Evolutionary conservation across 2,113 vertebrate species (phyloP), one percentile per base, ranked within the genome.

Genomic region (Cavia aperea): DNA sequence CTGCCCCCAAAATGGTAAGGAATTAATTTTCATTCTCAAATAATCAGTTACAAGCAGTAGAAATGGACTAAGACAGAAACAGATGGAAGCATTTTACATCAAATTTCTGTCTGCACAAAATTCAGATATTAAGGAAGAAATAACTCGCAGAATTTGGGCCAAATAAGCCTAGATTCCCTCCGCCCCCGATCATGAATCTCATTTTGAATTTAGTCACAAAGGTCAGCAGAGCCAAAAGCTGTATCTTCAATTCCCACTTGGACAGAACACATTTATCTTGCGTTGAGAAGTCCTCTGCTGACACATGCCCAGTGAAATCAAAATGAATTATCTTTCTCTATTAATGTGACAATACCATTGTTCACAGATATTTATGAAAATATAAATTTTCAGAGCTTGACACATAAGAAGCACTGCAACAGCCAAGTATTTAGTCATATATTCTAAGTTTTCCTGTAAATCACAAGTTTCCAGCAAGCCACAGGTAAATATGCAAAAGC

Each of bases 321-420:
- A 86, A 93, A 87, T 89, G 70, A 91, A 68, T 89, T 84, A 3
- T 86, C 90, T 90, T 96, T 89, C 94, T 75, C 68, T 78, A 62
- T 23, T 81, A 95, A 83, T 87, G 72, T 13, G 88, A 75, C 23
- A 60, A 66, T 84, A 75, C 91, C 95, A 86, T 94, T 93, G 6
- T 91, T 97, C 88, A 94, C 85, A 94, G 93, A 95, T 91, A 84
- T 89, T 95, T 88, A 94, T 81, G 62, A 93, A 81, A 87, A 91
- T 81, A 92, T 89, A 94, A 94, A 97, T 96, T 96, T 94, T 81
- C 91, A 90, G 86, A 79, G 66, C 60, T 49, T 90, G 92, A 93
- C 92, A 89, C 82, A 90, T 39, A 36, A 13, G 26, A 93, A 92
- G 46, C 58, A 81, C 51, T 46, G 6, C 11, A 46, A 43, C 14